A percentile compares a stretch with the other conserved stretches of the same genome.
phyloP scores from a whole-genome alignment of 2,797 vertebrate genomes.

The Oceanodroma leucorhoa region DNA sequence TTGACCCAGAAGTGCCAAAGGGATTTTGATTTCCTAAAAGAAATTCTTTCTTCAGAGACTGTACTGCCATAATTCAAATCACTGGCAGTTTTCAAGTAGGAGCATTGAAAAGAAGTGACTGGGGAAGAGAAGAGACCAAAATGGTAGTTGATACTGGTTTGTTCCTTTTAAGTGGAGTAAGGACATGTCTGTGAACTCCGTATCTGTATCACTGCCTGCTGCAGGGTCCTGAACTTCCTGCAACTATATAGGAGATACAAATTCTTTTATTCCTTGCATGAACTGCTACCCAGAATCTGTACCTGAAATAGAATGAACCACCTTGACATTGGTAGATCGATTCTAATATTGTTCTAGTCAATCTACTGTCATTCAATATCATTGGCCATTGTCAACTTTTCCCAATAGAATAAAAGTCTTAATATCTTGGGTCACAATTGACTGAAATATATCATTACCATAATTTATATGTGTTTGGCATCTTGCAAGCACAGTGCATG shows the following conservation, averaged over 20 bases:
- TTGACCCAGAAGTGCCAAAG: constrained; percentile 26
- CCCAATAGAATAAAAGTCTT: background rate
- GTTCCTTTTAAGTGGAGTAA: constrained; percentile 16
- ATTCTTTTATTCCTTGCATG: background rate
- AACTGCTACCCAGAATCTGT: background rate
- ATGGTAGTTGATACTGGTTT: background rate
- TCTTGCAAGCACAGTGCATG: background rate
- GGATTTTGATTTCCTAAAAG: constrained; percentile 11
- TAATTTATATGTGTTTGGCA: background rate
- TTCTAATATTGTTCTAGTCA: background rate
- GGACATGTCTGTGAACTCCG: background rate
- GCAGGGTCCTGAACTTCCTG: background rate
- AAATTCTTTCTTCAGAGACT: background rate
- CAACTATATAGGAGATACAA: background rate
- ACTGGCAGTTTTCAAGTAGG: background rate
- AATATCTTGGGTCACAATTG: background rate
- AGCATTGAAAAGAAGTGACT: background rate
- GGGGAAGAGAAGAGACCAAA: background rate
- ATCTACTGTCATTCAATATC: background rate
- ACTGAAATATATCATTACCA: background rate
- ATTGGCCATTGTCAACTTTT: background rate
- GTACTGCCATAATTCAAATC: background rate
- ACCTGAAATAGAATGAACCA: background rate
- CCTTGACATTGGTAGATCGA: background rate
- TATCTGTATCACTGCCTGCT: background rate